These are phyloP conservation scores for Gila orcuttii DNA, from an alignment of 2,113 vertebrate species.

Conservation along the genomic window DNA sequence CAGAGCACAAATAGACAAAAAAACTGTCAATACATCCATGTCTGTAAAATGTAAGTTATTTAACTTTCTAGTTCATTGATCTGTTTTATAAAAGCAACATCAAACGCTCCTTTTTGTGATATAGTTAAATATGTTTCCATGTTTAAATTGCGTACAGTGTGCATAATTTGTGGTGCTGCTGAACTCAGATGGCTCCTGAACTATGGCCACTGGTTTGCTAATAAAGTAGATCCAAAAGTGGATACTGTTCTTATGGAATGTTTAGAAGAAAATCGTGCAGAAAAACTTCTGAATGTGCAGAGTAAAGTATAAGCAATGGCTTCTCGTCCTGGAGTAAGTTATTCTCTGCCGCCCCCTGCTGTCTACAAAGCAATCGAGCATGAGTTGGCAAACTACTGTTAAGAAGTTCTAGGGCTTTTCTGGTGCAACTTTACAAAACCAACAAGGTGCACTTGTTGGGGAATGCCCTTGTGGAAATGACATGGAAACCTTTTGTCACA, in stretches of 20 bases:
- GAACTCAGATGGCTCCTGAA: constrained; percentile 89
- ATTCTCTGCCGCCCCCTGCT: constrained; percentile 7
- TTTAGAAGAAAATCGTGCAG: constrained; percentile 82
- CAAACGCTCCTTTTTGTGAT: neutral
- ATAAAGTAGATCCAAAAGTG: constrained; percentile 90
- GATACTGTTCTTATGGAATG: constrained; percentile 88
- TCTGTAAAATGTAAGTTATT: neutral
- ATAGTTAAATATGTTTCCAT: too few relatives aligned
- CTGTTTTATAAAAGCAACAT: neutral
- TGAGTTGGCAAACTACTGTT: neutral
- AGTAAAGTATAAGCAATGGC: neutral
- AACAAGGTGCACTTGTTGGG: too few relatives aligned
- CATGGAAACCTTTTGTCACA: too few relatives aligned
- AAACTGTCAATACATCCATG: neutral
- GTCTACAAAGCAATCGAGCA: neutral
- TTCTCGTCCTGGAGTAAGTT: neutral
- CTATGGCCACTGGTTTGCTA: constrained; percentile 90
- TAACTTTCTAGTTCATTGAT: neutral
- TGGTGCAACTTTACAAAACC: neutral
- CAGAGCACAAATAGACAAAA: neutral
- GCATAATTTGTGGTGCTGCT: constrained; percentile 69
- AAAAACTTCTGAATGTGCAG: neutral
- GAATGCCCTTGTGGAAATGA: too few relatives aligned
- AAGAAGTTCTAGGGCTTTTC: neutral
- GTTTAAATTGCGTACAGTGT: too few relatives aligned